Percentiles rank a stretch among this genome's conserved stretches.
Conservation (phyloP, 1,140 invertebrate genomes). For the Wiebesia pumilae region DNA sequence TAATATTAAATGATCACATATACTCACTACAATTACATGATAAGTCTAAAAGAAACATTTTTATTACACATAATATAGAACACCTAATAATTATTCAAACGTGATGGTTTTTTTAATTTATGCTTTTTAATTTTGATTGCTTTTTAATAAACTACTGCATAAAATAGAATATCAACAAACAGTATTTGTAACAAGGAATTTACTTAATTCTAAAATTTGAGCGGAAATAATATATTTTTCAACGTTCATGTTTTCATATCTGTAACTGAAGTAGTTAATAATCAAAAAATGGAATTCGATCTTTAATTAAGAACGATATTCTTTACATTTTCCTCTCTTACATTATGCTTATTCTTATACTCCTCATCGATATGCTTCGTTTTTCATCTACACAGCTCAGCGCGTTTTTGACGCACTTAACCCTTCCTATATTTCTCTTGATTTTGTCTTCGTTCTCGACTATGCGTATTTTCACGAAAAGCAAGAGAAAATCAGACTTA, state of each 20-base stretch:
- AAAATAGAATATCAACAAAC: too few relatives aligned
- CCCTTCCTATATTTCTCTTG: background rate
- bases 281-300: background rate
- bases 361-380: background rate
- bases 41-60: too few relatives aligned
- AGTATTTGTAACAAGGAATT: too few relatives aligned
- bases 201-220: background rate
- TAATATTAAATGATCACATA: too few relatives aligned
- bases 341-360: background rate
- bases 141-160: too few relatives aligned
- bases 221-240: background rate
- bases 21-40: too few relatives aligned
- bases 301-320: background rate
- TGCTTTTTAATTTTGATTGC: too few relatives aligned
- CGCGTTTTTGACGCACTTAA: slow-evolving; percentile 17
- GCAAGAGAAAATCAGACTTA: background rate
- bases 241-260: background rate
- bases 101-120: too few relatives aligned
- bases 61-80: too few relatives aligned
- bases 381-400: background rate
- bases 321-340: background rate
- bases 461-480: background rate
- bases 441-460: background rate
- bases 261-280: background rate
- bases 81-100: too few relatives aligned